Evolutionary conservation across 2,888 invertebrate genomes (phyloP), one percentile per base, ranked within the genome.

Genomic region (Cacoxenus indagator): DNA sequence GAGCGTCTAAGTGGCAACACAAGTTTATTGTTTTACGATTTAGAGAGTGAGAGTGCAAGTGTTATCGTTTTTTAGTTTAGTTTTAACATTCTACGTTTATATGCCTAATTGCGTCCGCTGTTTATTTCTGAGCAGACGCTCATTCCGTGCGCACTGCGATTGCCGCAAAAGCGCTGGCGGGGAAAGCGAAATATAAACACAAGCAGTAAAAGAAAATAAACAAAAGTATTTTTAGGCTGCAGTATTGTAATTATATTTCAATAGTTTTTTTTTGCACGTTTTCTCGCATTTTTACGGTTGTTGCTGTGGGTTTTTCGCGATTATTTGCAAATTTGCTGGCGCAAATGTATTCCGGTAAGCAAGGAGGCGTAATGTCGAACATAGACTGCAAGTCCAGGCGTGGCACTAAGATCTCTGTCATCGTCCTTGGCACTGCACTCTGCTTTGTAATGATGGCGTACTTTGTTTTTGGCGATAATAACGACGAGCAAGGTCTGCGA

Each of bases 381-480:
- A 75, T 84, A 27, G 86, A 86, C 70, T 86, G 86, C 55, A 83
- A 85, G 74, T 78, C 86, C 29, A 79, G 81, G 67, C 82, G 85
- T 67, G 84, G 84, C 72, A 87, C 85, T 59, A 86, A 87, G 77
- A 86, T 88, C 64, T 86, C 87, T 5, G 87, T 87, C 51, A 80
- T 87, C 24, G 73, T 87, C 67, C 75, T 88, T 65, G 86, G 85
- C 37, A 83, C 83, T 64, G 84, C 86, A 17, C 73, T 88, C 11
- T 85, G 83, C 65, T 78, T 85, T 46, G 83, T 87, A 3, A 78
- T 88, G 79, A 81, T 87, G 80, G 86, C 88, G 19, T 87, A 87
- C 71, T 82, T 86, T 71, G 88, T 84, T n/a, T 86, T 87, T 71
- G 88, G 87, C 1, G 87, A 88, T 68, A 86, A 78, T 73, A 86